Percentiles rank a stretch among this genome's conserved stretches.
These are phyloP conservation scores for Tarsius wallacei DNA, from an alignment of 2,797 vertebrate genomes.

Conservation along the genomic window DNA sequence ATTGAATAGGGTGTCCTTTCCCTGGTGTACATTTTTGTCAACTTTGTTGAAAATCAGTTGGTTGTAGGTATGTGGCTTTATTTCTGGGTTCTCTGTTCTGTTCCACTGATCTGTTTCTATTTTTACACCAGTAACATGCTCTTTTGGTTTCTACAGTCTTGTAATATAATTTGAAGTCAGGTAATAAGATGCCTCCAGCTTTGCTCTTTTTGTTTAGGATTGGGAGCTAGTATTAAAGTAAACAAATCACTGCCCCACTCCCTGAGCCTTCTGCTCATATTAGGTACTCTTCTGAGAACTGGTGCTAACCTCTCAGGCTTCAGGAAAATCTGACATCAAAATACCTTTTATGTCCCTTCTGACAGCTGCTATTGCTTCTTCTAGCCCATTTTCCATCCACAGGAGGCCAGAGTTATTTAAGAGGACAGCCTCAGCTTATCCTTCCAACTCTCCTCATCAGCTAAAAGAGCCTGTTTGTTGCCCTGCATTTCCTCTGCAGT, in stretches of 20 bases:
- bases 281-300: not conserved
- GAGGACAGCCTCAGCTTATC: not conserved
- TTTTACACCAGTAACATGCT: too few species aligned
- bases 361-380: not conserved
- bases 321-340: not conserved
- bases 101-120: too few species aligned
- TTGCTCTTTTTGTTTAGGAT: not conserved
- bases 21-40: too few species aligned
- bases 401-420: not conserved
- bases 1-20: too few species aligned
- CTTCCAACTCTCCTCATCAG: not conserved
- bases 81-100: too few species aligned
- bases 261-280: not conserved
- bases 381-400: not conserved
- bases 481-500: not conserved
- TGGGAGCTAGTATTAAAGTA: not conserved
- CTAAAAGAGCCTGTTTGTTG: not conserved
- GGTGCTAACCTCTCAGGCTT: not conserved
- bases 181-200: too few species aligned
- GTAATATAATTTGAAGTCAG: too few species aligned
- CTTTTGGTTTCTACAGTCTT: too few species aligned
- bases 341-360: not conserved
- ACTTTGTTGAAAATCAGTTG: too few species aligned
- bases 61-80: too few species aligned
- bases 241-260: not conserved